Evolutionary conservation across 2,797 vertebrate genomes (phyloP), one percentile per base, ranked within the genome.

Genomic region (Melanotaenia trifasciata): DNA sequence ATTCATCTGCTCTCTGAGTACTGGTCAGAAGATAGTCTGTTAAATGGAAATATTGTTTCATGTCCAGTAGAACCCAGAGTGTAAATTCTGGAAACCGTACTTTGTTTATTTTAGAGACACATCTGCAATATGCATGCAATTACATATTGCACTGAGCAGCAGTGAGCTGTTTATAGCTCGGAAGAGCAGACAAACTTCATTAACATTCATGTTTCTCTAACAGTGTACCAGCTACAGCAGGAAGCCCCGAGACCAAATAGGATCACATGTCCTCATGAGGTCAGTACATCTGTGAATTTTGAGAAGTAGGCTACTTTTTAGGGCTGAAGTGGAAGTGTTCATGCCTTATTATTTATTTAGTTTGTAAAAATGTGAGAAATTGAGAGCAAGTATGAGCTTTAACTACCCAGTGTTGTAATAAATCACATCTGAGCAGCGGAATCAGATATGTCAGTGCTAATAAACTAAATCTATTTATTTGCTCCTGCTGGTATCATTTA

Each of bases 141-240:
- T 79, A 72, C 50, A 67, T 47, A 64, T 60, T 70, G 51, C 22
- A 1, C 53, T 26, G 68, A 62, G 59, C 22, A 33, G 12, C n/a
- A 58, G 40, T 67, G 62, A 73, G 58, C 57, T 72, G 67, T 62
- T 73, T 33, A 33, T 58, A 53, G 45, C 45, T 72, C 45, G 45
- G 36, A 77, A 53, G 50, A 47, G 16, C 24, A 71, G 58, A 54
- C n/a, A 22, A 56, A 60, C 56, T 82, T 70, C n/a, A 72, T 80
- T 83, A 76, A 81, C 68, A 47, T 84, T 36, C 56, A 40, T 86
- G 59, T 84, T 76, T 92, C 60, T 94, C 90, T 87, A 81, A 86
- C 95, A 99, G 98, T 99, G 87, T 99, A 99, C 94, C 98, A 99
- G 81, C 92, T 99, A 76, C 98, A 99, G 90, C 98, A 99, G 92